These are phyloP conservation scores for Eptatretus burgeri DNA, from an alignment of 2,113 vertebrate genomes.

Conservation along the genomic window DNA sequence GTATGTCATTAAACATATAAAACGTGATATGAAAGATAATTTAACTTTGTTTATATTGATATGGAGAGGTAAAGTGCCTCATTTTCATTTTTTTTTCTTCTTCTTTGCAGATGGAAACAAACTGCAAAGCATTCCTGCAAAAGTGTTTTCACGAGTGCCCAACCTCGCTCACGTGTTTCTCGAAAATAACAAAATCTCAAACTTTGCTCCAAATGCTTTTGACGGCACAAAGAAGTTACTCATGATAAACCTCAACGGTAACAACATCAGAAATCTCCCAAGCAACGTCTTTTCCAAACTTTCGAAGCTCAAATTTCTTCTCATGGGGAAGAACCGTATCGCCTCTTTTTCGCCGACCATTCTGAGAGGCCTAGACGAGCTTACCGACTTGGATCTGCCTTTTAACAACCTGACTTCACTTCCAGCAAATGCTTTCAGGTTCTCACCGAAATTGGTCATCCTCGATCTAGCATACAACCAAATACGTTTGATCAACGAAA, in stretches of 20 bases:
- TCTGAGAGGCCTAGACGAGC: neutral
- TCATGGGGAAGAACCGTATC: constrained; percentile 1
- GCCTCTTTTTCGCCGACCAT: neutral
- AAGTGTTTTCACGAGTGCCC: neutral
- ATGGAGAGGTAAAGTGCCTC: too few relatives aligned
- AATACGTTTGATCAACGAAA: constrained; percentile 20
- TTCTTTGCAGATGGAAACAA: neutral
- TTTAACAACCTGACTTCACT: constrained; percentile 4
- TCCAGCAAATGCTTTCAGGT: constrained; percentile 1
- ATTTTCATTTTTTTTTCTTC: neutral
- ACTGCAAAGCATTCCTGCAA: neutral
- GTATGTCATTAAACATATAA: too few relatives aligned
- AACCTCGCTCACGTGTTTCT: neutral
- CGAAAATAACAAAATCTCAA: neutral
- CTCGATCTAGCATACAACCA: constrained; percentile 23
- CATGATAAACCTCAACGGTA: constrained; percentile 1
- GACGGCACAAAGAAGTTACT: neutral
- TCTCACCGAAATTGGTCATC: constrained; percentile 9
- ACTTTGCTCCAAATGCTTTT: neutral
- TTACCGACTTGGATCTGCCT: constrained; percentile 1
- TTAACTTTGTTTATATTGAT: too few relatives aligned
- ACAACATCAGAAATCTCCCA: neutral
- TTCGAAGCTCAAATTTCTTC: neutral
- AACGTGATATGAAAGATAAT: too few relatives aligned
- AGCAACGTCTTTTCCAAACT: constrained; percentile 3